Conservation (phyloP, 2,797 vertebrate species). For the Danionella dracula region DNA sequence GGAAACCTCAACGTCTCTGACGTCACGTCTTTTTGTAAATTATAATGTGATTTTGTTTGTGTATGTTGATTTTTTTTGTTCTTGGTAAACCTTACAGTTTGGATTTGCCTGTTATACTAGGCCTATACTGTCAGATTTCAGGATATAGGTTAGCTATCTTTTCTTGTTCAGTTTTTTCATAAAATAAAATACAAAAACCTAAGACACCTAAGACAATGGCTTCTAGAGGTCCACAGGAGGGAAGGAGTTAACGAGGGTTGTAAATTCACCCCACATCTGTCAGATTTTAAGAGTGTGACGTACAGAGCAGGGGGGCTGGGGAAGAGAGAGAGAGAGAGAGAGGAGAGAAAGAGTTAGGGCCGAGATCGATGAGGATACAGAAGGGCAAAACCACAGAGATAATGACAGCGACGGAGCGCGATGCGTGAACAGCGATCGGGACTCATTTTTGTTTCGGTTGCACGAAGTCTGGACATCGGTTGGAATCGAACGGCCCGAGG, state of each 20-base stretch:
- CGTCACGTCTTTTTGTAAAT: too few relatives aligned
- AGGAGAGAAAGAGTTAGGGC: slow-evolving; percentile 63
- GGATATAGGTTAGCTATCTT: too few relatives aligned
- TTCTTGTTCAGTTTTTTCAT: too few relatives aligned
- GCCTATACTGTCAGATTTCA: too few relatives aligned
- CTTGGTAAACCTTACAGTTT: too few relatives aligned
- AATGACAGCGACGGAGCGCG: slow-evolving; percentile 70
- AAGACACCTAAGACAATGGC: slow-evolving; percentile 22
- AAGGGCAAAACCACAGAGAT: slow-evolving; percentile 74
- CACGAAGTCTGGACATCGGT: slow-evolving; percentile 16
- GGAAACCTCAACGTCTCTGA: too few relatives aligned
- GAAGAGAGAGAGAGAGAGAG: slow-evolving; percentile 57
- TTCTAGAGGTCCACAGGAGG: slow-evolving; percentile 51
- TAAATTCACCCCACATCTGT: slow-evolving; percentile 86
- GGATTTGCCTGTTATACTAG: too few relatives aligned
- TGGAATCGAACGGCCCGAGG: slow-evolving; percentile 34
- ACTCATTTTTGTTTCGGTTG: slow-evolving; percentile 38
- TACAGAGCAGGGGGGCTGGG: slow-evolving; percentile 61
- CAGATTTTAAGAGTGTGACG: slow-evolving; percentile 86
- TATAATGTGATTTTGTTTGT: too few relatives aligned
- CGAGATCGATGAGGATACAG: slow-evolving; percentile 80
- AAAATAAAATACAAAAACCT: too few relatives aligned
- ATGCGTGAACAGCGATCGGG: slow-evolving; percentile 56
- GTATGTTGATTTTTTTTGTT: too few relatives aligned
- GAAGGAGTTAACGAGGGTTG: slow-evolving; percentile 83